A percentile compares a stretch with the other conserved stretches of the same genome.
Conservation (phyloP, 2,888 invertebrate species). For the Hetaerina titia region DNA sequence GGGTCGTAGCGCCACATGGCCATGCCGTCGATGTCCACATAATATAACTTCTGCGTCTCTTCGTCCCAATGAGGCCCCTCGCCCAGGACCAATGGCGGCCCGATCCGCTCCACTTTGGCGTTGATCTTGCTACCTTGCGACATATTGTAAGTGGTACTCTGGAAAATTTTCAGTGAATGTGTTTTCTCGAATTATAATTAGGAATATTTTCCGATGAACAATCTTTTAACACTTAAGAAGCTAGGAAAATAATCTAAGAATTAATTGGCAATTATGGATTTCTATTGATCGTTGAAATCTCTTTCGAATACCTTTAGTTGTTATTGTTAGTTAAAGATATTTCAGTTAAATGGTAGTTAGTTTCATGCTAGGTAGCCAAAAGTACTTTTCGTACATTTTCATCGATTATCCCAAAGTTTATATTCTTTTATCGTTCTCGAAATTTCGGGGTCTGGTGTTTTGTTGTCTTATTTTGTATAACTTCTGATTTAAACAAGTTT, state of each 20-base stretch:
- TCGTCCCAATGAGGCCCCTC: conserved; percentile 84
- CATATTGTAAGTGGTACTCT: neutral
- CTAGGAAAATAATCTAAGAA: neutral
- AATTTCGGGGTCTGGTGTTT: too few relatives aligned
- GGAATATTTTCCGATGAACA: neutral
- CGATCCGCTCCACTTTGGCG: conserved; percentile 71
- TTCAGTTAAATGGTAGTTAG: too few relatives aligned
- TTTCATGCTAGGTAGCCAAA: too few relatives aligned
- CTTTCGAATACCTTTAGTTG: neutral
- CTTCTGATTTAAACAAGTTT: too few relatives aligned
- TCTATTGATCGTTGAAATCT: neutral
- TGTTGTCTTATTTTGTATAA: too few relatives aligned
- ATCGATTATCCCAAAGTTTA: too few relatives aligned
- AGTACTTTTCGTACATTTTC: too few relatives aligned
- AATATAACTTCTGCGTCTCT: conserved; percentile 80
- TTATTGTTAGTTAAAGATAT: too few relatives aligned
- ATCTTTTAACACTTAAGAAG: too few relatives aligned
- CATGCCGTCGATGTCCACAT: conserved; percentile 81
- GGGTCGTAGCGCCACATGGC: conserved; percentile 80
- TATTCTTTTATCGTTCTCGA: too few relatives aligned
- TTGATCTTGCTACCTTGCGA: neutral
- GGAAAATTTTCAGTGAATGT: neutral
- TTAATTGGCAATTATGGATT: neutral
- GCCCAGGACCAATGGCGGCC: conserved; percentile 76
- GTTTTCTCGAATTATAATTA: neutral